Percentiles rank a stretch among this genome's conserved stretches.
These are phyloP conservation scores for Drosophila pseudoobscura DNA, from an alignment of 1,140 invertebrate species.

Conservation along the genomic window DNA sequence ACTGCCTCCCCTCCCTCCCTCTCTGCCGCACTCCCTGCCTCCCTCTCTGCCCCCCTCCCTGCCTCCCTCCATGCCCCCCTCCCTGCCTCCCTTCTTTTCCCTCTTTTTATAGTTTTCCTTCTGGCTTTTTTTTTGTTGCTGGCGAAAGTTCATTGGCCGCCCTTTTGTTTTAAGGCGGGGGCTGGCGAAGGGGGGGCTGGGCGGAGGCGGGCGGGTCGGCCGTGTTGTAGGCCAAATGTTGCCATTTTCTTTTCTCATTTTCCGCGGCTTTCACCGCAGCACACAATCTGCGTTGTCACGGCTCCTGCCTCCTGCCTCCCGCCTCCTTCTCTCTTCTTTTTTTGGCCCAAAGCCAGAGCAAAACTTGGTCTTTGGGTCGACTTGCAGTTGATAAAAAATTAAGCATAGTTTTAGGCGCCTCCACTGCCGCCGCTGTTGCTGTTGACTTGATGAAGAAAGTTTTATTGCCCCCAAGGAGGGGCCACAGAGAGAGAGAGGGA, in stretches of 20 bases:
- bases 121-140: background rate
- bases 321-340: background rate
- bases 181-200: background rate
- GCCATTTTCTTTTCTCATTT: constrained; percentile 66
- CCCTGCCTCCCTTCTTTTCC: background rate
- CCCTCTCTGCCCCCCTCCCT: background rate
- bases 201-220: background rate
- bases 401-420: constrained; percentile 73
- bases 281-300: constrained; percentile 50
- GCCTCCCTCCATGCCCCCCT: background rate
- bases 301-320: constrained; percentile 2
- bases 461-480: constrained; percentile 46
- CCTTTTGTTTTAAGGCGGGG: constrained; percentile 54
- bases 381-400: constrained; percentile 68
- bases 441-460: constrained; percentile 75
- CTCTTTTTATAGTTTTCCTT: constrained; percentile 21
- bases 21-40: no score
- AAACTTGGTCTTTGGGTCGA: constrained; percentile 79
- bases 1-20: no score
- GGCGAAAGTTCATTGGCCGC: constrained; percentile 68
- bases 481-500: no score
- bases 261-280: constrained; percentile 59
- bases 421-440: constrained; percentile 1
- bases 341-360: constrained; percentile 57
- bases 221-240: constrained; percentile 64